Percentiles rank a stretch among this genome's conserved stretches.
phyloP scores from a whole-genome alignment of 2,888 invertebrate species.

The Scaptomyza polygonia region DNA sequence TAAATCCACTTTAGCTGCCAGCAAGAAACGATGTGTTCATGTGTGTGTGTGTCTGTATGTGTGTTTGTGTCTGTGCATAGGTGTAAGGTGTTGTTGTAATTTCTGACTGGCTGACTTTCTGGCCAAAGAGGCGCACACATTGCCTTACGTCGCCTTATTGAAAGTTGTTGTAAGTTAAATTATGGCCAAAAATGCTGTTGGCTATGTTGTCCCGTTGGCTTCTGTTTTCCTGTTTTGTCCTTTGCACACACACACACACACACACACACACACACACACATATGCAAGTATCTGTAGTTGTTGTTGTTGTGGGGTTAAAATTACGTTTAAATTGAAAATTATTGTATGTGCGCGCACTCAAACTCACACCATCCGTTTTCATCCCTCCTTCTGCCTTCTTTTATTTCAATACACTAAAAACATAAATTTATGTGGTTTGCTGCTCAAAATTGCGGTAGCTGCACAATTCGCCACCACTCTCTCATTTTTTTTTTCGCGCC shows the following conservation, averaged over 20 bases:
- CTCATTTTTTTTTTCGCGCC: not conserved
- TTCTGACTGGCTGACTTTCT: slow-evolving; percentile 41
- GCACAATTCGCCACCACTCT: not conserved
- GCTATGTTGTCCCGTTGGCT: slow-evolving; percentile 40
- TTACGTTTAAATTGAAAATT: slow-evolving; percentile 80
- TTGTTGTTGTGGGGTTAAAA: slow-evolving; percentile 56
- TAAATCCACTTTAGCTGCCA: slow-evolving; percentile 72
- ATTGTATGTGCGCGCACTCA: slow-evolving; percentile 75
- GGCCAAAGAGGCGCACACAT: slow-evolving; percentile 10
- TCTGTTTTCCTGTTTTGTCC: slow-evolving; percentile 33
- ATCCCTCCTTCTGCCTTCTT: not conserved
- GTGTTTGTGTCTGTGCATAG: slow-evolving; percentile 6
- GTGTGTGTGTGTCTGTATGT: not conserved
- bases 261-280: slow-evolving; percentile 17
- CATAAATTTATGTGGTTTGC: slow-evolving; percentile 72
- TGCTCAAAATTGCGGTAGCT: slow-evolving; percentile 63
- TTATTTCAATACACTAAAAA: slow-evolving; percentile 51
- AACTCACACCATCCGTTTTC: slow-evolving; percentile 48
- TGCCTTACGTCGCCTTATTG: slow-evolving; percentile 63
- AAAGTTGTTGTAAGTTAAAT: slow-evolving; percentile 79
- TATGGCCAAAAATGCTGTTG: slow-evolving; percentile 69
- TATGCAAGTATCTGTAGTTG: slow-evolving; percentile 22
- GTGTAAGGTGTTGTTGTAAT: slow-evolving; percentile 42
- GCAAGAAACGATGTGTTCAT: slow-evolving; percentile 42
- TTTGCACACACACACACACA: slow-evolving; percentile 14